These are phyloP conservation scores for Sparidentex hasta DNA, from an alignment of 2,797 vertebrate species.

Conservation along the genomic window DNA sequence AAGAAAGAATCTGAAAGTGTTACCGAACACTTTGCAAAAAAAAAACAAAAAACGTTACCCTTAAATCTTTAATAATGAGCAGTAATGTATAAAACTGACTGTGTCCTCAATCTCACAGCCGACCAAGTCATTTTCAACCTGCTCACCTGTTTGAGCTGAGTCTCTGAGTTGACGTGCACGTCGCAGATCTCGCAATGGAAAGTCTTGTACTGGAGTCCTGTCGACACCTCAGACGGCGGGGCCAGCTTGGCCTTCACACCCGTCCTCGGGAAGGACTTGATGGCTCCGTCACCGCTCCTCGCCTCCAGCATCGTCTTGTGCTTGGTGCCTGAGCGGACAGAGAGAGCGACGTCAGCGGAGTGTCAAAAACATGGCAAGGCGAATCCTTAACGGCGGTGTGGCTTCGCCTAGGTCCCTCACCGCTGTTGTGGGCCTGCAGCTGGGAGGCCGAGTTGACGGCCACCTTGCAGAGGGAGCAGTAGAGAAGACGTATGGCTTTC, in stretches of 20 bases:
- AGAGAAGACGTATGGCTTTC: conserved; percentile 94
- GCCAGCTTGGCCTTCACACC: conserved; percentile 92
- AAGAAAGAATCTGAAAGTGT: too few species aligned
- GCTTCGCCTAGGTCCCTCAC: conserved; percentile 81
- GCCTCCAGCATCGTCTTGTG: conserved; percentile 99
- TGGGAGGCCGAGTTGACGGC: conserved; percentile 98
- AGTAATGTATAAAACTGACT: not conserved
- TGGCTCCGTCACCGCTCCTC: conserved; percentile 94
- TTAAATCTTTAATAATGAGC: not conserved
- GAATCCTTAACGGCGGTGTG: not conserved
- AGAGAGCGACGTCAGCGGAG: conserved; percentile 10
- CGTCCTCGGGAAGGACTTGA: conserved; percentile 96
- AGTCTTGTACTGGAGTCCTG: conserved; percentile 97
- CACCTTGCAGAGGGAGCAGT: conserved; percentile 99
- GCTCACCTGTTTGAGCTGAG: conserved; percentile 96
- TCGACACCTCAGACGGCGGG: conserved; percentile 84
- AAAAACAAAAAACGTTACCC: not conserved
- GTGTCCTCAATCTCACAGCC: not conserved
- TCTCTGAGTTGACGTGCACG: conserved; percentile 98
- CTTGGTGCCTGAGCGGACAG: conserved; percentile 90
- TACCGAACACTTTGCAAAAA: too few species aligned
- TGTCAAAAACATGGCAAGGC: not conserved
- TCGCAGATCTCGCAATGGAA: conserved; percentile 99
- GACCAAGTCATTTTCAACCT: not conserved
- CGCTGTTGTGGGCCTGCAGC: conserved; percentile 97